Conservation (phyloP, 2,797 vertebrate species). For the Yasuhikotakia modesta region DNA sequence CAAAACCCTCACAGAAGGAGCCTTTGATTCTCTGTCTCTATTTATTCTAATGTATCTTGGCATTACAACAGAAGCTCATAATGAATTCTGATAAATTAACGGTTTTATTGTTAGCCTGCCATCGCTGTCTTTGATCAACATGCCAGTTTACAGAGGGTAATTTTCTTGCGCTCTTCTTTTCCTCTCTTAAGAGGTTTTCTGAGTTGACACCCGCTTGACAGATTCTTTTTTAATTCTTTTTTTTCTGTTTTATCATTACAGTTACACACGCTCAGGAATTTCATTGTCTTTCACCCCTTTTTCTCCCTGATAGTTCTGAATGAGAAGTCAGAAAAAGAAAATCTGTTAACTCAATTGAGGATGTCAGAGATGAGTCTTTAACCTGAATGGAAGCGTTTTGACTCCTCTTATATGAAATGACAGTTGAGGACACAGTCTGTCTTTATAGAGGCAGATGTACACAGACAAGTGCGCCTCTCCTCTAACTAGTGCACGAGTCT, state of each 20-base stretch:
- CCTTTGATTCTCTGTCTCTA: conserved; percentile 75
- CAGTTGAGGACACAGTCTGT: conserved; percentile 92
- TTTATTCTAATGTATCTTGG: conserved; percentile 75
- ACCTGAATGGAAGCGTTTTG: conserved; percentile 95
- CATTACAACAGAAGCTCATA: conserved; percentile 74
- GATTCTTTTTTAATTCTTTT: conserved; percentile 73
- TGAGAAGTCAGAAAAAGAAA: conserved; percentile 73
- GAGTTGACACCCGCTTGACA: conserved; percentile 93
- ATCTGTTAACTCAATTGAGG: conserved; percentile 95
- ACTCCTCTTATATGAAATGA: conserved; percentile 96
- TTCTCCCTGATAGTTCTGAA: conserved; percentile 76
- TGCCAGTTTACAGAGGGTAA: conserved; percentile 91
- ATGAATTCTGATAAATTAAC: conserved; percentile 82
- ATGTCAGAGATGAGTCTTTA: conserved; percentile 96
- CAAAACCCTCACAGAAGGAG: conserved; percentile 67
- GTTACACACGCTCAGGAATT: conserved; percentile 86
- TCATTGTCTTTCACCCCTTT: conserved; percentile 77
- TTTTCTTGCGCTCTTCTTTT: conserved; percentile 83
- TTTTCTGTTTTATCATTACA: conserved; percentile 82
- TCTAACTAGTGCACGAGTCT: conserved; percentile 92
- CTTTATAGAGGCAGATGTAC: conserved; percentile 93
- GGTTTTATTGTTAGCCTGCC: conserved; percentile 80
- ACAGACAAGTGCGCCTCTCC: conserved; percentile 88
- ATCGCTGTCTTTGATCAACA: conserved; percentile 88
- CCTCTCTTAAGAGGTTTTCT: conserved; percentile 79